Percentiles rank a stretch among this genome's conserved stretches.
phyloP scores from a whole-genome alignment of 2,113 vertebrate genomes.

The Lycaon pictus region DNA sequence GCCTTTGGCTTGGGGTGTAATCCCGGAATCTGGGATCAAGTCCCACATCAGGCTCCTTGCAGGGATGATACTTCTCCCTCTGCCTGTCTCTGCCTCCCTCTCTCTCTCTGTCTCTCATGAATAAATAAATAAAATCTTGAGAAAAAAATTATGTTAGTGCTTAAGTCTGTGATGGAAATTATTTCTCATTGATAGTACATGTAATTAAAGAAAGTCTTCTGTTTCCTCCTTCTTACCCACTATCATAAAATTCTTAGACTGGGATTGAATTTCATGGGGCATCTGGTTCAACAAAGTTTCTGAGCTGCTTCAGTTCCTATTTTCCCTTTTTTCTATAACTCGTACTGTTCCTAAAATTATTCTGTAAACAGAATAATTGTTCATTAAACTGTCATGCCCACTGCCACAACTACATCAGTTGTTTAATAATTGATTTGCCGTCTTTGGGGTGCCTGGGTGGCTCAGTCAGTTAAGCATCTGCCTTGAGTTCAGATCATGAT shows the following conservation, averaged over 20 bases:
- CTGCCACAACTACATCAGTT: not conserved
- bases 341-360: constrained; percentile 18
- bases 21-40: no score
- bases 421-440: constrained; percentile 39
- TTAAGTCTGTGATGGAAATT: not conserved
- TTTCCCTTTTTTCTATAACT: constrained; percentile 43
- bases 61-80: no score
- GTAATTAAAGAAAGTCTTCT: constrained; percentile 21
- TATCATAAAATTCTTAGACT: constrained; percentile 24
- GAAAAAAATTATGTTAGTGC: not conserved
- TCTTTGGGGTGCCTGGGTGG: not conserved
- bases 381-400: not conserved
- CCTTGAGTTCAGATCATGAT: not conserved
- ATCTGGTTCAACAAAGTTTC: constrained; percentile 37
- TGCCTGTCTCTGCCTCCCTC: no score
- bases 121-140: no score
- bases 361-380: not conserved
- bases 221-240: not conserved
- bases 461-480: not conserved
- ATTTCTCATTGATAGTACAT: constrained; percentile 34
- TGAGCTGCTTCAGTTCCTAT: constrained; percentile 34
- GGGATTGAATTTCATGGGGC: not conserved
- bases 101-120: no score
- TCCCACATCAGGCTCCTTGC: no score
- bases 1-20: no score